phyloP scores from a whole-genome alignment of 2,797 vertebrate genomes.

The Telmatherina bonti region DNA sequence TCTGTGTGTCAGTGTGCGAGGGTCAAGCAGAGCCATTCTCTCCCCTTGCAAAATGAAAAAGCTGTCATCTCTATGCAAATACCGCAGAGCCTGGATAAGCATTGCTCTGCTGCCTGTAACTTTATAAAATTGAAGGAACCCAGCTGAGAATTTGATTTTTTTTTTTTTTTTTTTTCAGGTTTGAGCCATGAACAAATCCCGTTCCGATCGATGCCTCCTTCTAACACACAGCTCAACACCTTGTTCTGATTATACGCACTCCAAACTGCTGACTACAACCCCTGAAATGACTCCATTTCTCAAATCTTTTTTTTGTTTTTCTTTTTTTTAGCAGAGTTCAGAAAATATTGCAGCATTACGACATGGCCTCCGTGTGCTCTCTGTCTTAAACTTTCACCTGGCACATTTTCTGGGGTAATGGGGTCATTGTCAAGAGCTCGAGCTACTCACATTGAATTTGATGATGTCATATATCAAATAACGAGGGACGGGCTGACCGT shows the following conservation, averaged over 20 bases:
- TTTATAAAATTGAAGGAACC: conserved; percentile 12
- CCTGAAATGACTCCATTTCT: conserved; percentile 10
- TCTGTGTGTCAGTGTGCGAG: conserved; percentile 14
- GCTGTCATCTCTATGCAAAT: conserved; percentile 35
- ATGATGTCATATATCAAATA: conserved; percentile 99
- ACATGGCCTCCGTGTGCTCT: background rate
- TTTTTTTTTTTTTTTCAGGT: conserved; percentile 33
- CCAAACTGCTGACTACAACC: background rate
- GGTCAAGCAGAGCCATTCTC: conserved; percentile 23
- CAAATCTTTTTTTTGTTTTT: background rate
- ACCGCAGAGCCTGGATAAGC: conserved; percentile 33
- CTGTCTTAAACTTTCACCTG: conserved; percentile 18
- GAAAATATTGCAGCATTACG: background rate
- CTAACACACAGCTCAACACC: background rate
- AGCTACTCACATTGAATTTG: conserved; percentile 96
- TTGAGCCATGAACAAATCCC: conserved; percentile 31
- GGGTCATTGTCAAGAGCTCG: conserved; percentile 27
- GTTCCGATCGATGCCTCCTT: conserved; percentile 16
- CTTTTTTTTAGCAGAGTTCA: background rate
- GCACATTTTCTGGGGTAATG: conserved; percentile 6
- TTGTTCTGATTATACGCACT: conserved; percentile 9
- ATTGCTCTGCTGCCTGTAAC: conserved; percentile 15
- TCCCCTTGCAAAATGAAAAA: conserved; percentile 21
- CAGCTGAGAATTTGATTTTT: too few relatives aligned
- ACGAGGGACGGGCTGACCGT: conserved; percentile 94